Evolutionary conservation across 2,888 invertebrate species (phyloP), one percentile per base, ranked within the genome.

Genomic region (Archips xylosteana): DNA sequence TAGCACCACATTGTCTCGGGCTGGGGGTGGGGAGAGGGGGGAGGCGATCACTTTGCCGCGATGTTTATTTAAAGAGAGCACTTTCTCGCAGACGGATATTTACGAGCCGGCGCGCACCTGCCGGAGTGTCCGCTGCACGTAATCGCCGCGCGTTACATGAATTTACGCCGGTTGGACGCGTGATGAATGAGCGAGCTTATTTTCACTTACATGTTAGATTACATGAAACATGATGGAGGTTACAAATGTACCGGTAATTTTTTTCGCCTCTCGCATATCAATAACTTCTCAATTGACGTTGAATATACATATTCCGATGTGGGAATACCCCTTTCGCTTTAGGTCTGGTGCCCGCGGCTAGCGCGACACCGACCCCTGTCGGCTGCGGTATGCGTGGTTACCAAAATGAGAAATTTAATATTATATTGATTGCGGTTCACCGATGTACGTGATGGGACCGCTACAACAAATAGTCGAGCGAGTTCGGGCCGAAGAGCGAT

Each of bases 31-130:
- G 8, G 5, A 39, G 64, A 39, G 36, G 60, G 23, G 65, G 47
- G 51, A 32, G 47, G 64, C 68, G 75, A 60, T 77, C 77, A 77
- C 78, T 79, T 78, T 78, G 76, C 71, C 68, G 70, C 75, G 72
- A 78, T 78, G 79, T 79, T 80, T 81, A 78, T 79, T 79, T 80
- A 77, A 79, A 75, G 79, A 78, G 76, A 74, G 74, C 77, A 76
- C 77, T 77, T 76, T 75, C 78, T 77, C 66, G 74, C 64, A 68
- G 74, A 70, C 69, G 60, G 75, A 75, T 76, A 82, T 84, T 81
- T 79, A 79, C 75, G 79, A 78, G 76, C 77, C 70, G 73, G 23
- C 42, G 15, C 23, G 12, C 23, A 63, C 57, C 57, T 57, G 57
- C 9, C 12, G 57, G 54, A 15, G 57, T 32, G 57, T 32, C 32